Evolutionary conservation across 2,797 vertebrate genomes (phyloP).

Genomic region (Parauchenoglanis punctatus): DNA sequence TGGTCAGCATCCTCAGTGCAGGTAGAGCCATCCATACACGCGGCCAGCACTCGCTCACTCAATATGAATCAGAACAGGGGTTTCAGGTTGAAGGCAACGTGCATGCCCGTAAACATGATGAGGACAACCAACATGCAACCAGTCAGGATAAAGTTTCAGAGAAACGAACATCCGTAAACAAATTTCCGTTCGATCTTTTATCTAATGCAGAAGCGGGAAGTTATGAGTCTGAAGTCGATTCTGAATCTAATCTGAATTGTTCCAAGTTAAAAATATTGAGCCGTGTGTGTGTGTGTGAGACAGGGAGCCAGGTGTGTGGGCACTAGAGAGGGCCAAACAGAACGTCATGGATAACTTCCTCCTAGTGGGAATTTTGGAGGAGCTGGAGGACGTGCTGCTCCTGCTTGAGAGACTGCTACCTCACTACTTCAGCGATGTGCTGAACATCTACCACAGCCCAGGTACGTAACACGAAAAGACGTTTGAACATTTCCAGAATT

Average conservation of each 20-base stretch:
- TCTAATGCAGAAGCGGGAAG: background rate
- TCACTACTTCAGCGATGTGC: constrained; percentile 96
- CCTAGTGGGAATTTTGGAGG: constrained; percentile 95
- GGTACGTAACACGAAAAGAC: constrained; percentile 70
- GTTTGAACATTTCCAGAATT: background rate
- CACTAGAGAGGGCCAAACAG: constrained; percentile 93
- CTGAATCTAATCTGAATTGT: background rate
- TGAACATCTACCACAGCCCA: constrained; percentile 96
- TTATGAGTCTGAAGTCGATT: background rate
- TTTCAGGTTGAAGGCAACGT: background rate
- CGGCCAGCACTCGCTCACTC: too few relatives aligned
- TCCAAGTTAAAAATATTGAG: background rate
- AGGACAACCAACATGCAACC: background rate
- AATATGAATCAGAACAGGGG: too few relatives aligned
- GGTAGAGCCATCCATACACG: constrained; percentile 71
- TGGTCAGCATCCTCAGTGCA: constrained; percentile 98
- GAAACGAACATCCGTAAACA: background rate
- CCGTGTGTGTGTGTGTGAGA: constrained; percentile 26
- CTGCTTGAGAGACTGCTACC: constrained; percentile 97
- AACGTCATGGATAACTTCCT: constrained; percentile 97
- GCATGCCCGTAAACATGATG: background rate
- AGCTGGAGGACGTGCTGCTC: constrained; percentile 97
- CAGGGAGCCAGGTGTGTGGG: constrained; percentile 97
- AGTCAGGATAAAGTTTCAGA: background rate
- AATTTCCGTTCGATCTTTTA: background rate